A percentile compares a stretch with the other conserved stretches of the same genome.
Evolutionary conservation across 2,888 invertebrate species (phyloP).

Genomic region (Epinotia ramella): DNA sequence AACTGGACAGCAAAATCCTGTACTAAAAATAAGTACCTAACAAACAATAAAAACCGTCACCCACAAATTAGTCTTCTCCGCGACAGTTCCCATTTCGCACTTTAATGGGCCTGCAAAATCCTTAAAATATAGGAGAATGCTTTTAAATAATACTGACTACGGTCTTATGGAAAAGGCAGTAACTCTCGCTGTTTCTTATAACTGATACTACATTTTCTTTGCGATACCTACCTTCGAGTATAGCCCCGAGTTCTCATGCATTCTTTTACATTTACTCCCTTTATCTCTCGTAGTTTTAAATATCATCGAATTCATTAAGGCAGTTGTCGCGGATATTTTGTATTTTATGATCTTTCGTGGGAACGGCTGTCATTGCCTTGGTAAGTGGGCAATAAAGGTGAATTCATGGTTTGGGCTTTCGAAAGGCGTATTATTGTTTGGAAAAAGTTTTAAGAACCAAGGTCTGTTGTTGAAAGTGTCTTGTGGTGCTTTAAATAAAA

Average conservation of each 20-base stretch:
- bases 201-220: not conserved
- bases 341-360: slow-evolving; percentile 40
- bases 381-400: slow-evolving; percentile 43
- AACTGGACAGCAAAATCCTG: slow-evolving; percentile 48
- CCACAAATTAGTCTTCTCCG: slow-evolving; percentile 63
- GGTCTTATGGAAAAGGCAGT: not conserved
- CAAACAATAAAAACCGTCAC: slow-evolving; percentile 55
- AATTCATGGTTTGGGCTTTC: slow-evolving; percentile 42
- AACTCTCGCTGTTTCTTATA: not conserved
- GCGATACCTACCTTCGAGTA: not conserved
- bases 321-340: slow-evolving; percentile 40
- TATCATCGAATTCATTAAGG: slow-evolving; percentile 41
- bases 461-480: slow-evolving; percentile 29
- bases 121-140: slow-evolving; percentile 56
- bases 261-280: slow-evolving; percentile 17
- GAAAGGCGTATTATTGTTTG: slow-evolving; percentile 38
- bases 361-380: slow-evolving; percentile 39
- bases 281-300: slow-evolving; percentile 34
- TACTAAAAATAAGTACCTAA: slow-evolving; percentile 56
- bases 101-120: slow-evolving; percentile 56
- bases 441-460: slow-evolving; percentile 31
- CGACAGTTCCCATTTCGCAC: slow-evolving; percentile 56
- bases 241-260: slow-evolving; percentile 8
- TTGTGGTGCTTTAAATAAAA: slow-evolving; percentile 8
- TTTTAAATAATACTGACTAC: slow-evolving; percentile 14